Evolutionary conservation across 2,113 vertebrate genomes (phyloP), one percentile per base, ranked within the genome.

Genomic region (Hucho hucho): DNA sequence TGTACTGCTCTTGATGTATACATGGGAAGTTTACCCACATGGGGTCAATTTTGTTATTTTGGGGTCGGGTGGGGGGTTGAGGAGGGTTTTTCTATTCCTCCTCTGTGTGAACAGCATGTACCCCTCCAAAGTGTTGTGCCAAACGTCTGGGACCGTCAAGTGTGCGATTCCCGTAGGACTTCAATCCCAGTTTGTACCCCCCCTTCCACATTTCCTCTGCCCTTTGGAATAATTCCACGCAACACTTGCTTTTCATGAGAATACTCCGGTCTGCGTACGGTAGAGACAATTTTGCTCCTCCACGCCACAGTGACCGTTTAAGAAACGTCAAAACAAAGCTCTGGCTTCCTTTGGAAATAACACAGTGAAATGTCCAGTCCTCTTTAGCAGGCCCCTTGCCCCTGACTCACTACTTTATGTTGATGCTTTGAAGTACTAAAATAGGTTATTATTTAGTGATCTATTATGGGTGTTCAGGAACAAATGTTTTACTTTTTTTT

Each of bases 201-300:
- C 3, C 79, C 68, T 58, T 76, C 66, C 5, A 78, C 32, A 25
- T 77, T 90, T 89, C 89, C 87, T 88, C 81, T 69, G 7, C 76
- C 72, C 47, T 70, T 24, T 77, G 26, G 73, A 77, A 75, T 71
- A 87, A 81, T 87, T 85, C 75, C 85, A 79, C 64, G 68, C 73
- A 67, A 76, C 46, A 4, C 56, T 46, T 64, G 13, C 72, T 73
- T 65, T 84, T 74, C 83, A 79, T 86, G 84, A 75, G 81, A 86
- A 86, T 78, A 85, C 81, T 82, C 11, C 37, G 9, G 37, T 12
- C 37, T 43, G 37, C 37, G 9, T 43, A 43, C 2, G 37, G 37
- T 43, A 43, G 37, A 43, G 37, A 12, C 37, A 11, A 11, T 2
- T 11, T 43, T 43, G 37, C 37, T 43, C 37, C 37, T 43, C 2